These are phyloP conservation scores for Paedocypris micromegethes DNA, from an alignment of 2,797 vertebrate species.

Conservation along the genomic window DNA sequence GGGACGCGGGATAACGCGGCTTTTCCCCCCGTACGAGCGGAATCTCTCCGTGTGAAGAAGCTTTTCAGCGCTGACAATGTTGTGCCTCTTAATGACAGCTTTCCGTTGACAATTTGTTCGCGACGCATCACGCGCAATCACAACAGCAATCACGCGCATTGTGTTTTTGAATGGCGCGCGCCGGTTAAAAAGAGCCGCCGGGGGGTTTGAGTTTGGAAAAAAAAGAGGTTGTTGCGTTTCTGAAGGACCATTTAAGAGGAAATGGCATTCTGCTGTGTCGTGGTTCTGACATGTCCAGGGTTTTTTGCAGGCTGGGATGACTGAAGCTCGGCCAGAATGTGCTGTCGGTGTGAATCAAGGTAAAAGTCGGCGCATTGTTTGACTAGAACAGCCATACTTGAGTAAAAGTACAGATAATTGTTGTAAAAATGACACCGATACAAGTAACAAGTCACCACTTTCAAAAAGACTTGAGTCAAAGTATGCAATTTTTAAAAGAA, in stretches of 20 bases:
- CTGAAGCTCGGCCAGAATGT: not conserved
- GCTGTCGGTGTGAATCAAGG: constrained; percentile 9
- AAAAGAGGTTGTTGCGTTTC: constrained; percentile 6
- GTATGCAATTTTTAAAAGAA: too few relatives aligned
- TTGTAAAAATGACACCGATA: too few relatives aligned
- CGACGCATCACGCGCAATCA: constrained; percentile 13
- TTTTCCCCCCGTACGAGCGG: not conserved
- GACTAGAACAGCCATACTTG: too few relatives aligned
- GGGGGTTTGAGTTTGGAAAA: constrained; percentile 2
- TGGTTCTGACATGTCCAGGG: too few relatives aligned
- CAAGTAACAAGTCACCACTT: too few relatives aligned
- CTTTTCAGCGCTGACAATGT: constrained; percentile 12
- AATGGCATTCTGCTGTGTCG: constrained; percentile 2
- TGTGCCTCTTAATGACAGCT: constrained; percentile 24
- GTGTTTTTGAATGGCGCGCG: constrained; percentile 3
- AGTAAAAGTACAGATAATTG: too few relatives aligned
- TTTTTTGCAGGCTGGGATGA: not conserved
- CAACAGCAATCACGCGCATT: constrained; percentile 32
- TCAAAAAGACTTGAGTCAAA: too few relatives aligned
- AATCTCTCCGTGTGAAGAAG: constrained; percentile 16
- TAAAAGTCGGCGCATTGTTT: not conserved
- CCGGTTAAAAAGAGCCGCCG: not conserved
- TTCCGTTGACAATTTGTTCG: constrained; percentile 7
- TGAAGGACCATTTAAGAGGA: constrained; percentile 1
- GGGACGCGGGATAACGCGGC: constrained; percentile 30